Conservation (phyloP, 2,113 vertebrate genomes). For the Coracopsis vasa region DNA sequence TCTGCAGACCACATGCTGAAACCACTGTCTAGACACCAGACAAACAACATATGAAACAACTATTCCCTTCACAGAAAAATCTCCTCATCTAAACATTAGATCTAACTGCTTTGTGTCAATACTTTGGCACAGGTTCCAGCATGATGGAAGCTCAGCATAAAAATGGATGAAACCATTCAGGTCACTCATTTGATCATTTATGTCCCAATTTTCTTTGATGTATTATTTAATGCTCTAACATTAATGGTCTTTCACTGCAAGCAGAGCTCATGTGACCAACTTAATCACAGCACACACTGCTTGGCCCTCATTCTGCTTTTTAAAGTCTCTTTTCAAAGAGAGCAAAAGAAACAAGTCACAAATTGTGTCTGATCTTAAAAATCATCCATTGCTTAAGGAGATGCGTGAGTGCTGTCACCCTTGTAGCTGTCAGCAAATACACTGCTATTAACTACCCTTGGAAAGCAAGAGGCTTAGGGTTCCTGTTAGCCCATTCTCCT, state of each 20-base stretch:
- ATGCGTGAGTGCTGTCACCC: background rate
- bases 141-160: background rate
- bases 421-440: background rate
- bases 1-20: background rate
- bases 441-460: background rate
- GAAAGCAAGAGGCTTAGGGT: background rate
- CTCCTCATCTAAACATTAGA: background rate
- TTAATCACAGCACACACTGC: conserved; percentile 47
- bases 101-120: background rate
- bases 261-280: conserved; percentile 54
- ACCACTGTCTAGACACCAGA: background rate
- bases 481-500: background rate
- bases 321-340: background rate
- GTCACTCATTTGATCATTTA: background rate
- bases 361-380: background rate
- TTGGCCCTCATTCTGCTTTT: conserved; percentile 52
- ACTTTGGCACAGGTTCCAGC: background rate
- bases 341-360: background rate
- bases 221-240: conserved; percentile 50
- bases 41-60: rapidly evolving
- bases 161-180: background rate
- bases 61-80: background rate
- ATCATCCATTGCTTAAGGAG: conserved; percentile 7
- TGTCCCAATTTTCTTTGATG: background rate
- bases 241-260: conserved; percentile 58